Evolutionary conservation across 2,888 invertebrate species (phyloP), one percentile per base, ranked within the genome.

Genomic region (Hyppa rectilinea): DNA sequence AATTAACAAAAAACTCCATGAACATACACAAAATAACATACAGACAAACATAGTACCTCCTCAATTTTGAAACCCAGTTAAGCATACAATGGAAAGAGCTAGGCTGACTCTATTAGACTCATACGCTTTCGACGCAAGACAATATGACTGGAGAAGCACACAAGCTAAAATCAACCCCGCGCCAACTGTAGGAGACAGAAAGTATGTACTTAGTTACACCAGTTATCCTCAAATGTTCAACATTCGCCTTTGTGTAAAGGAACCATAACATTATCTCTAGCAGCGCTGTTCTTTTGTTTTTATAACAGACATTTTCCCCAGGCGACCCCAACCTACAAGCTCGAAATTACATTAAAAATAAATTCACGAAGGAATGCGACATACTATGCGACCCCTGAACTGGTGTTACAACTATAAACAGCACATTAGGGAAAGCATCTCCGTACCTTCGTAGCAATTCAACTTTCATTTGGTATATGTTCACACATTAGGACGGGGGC

Each of bases 401-500:
- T 71, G 59, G 71, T 72, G 75, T 75, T 78, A 80, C 78, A 82
- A 83, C 85, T 81, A 85, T 86, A 85, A 89, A 89, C 85, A 83
- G 82, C 70, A 78, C 88, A 83, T 88, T 85, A 83, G 85, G 86
- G 83, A 72, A 72, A 68, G 79, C 78, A 74, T 80, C 70, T 72
- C 78, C 45, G 73, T 83, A 82, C 85, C 82, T 83, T 80, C 75
- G 78, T 75, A 83, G 79, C 88, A 84, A 86, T 88, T 84, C 85
- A 85, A 87, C 77, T 88, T 88, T 86, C 83, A 83, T 87, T 84
- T 83, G 81, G 84, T 83, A 83, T 86, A 87, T 87, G 86, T 89
- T 85, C 83, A 82, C 87, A 87, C 89, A 88, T 91, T 89, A 88
- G 78, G 87, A 81, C 76, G 75, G 59, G 40, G 75, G 49, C 17